Percentiles rank a stretch among this genome's conserved stretches.
These are phyloP conservation scores for Saguinus midas DNA, from an alignment of 2,113 vertebrate genomes.

Conservation along the genomic window DNA sequence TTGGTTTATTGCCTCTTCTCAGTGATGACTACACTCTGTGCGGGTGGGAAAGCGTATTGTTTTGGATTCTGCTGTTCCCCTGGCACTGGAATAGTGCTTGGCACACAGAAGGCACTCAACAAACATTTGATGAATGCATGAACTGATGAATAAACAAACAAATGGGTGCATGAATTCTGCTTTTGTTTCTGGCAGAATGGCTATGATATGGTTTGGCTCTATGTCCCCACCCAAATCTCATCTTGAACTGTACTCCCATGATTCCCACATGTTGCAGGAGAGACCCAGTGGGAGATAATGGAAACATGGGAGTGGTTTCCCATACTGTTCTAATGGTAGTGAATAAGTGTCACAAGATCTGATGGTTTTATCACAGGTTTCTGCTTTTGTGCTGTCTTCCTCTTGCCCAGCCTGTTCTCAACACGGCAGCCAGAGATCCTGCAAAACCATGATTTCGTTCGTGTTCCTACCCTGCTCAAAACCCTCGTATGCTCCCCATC, in stretches of 20 bases:
- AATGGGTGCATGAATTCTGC: background rate
- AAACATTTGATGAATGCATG: background rate
- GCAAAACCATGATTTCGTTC: background rate
- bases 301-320: too few species aligned
- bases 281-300: too few species aligned
- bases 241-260: too few species aligned
- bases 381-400: background rate
- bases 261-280: too few species aligned
- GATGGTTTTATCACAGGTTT: background rate
- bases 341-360: too few species aligned
- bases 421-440: background rate
- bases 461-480: background rate
- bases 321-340: too few species aligned
- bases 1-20: background rate
- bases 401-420: background rate
- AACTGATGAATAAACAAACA: background rate
- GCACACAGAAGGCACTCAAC: background rate
- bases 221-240: too few species aligned
- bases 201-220: background rate
- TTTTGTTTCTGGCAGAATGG: background rate
- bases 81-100: background rate
- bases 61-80: background rate
- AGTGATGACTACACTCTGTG: rapidly evolving
- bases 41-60: background rate
- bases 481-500: background rate